Percentiles rank a stretch among this genome's conserved stretches.
Conservation (phyloP, 2,113 vertebrate species). For the Atractosteus spatula region DNA sequence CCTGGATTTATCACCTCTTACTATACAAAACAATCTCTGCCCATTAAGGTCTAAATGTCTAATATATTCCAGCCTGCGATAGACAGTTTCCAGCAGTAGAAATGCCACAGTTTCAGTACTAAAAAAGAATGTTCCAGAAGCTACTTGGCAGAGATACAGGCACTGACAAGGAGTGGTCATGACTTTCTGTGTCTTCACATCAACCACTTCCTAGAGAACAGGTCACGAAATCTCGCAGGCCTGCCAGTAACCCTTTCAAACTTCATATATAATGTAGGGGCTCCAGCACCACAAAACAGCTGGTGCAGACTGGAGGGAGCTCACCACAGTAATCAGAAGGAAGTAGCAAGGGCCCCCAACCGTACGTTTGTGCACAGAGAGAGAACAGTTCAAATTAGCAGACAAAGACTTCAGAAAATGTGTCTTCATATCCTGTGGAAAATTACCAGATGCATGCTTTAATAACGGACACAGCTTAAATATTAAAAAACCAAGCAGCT, state of each 20-base stretch:
- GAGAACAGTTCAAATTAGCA: not conserved
- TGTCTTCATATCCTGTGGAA: constrained; percentile 5
- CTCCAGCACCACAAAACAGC: not conserved
- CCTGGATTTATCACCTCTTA: no score
- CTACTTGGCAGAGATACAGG: no score
- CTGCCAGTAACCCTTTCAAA: not conserved
- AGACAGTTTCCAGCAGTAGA: not conserved
- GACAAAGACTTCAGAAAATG: not conserved
- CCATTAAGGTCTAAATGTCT: no score
- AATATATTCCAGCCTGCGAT: not conserved
- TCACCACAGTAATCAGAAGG: not conserved
- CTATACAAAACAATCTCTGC: no score
- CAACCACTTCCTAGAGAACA: not conserved
- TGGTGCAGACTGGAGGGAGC: not conserved
- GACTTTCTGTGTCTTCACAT: not conserved
- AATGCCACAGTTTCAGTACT: not conserved
- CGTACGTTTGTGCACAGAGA: not conserved
- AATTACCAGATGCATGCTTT: not conserved
- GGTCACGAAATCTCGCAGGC: not conserved
- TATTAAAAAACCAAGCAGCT: no score
- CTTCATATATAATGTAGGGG: constrained; percentile 18
- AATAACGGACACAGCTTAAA: not conserved
- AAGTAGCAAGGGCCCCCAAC: not conserved
- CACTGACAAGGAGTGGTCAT: not conserved
- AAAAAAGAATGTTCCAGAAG: not conserved